Evolutionary conservation across 2,113 vertebrate genomes (phyloP).

Genomic region (Heterotis niloticus): DNA sequence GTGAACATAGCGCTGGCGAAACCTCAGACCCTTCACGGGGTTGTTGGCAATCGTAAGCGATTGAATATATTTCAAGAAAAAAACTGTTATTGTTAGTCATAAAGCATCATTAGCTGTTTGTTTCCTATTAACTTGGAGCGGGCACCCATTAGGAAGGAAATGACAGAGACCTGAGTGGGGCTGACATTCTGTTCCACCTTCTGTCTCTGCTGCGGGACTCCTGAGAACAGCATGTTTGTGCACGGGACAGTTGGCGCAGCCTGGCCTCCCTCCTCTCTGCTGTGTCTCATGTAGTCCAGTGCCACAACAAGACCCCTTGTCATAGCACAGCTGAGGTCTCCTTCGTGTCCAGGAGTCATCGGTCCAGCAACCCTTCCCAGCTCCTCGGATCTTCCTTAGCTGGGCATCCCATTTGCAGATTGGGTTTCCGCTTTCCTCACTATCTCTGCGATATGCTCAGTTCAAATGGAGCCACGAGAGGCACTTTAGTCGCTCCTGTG

Average conservation of each 20-base stretch:
- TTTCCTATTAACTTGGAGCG: constrained; percentile 2
- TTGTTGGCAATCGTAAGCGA: constrained; percentile 1
- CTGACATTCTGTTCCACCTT: constrained; percentile 12
- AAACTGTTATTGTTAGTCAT: constrained; percentile 10
- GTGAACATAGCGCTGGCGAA: neutral
- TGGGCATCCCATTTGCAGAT: no score
- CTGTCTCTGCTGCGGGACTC: constrained; percentile 17
- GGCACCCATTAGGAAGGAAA: constrained; percentile 9
- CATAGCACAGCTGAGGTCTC: neutral
- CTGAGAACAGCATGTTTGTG: constrained; percentile 12
- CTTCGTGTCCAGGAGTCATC: neutral
- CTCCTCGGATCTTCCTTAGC: no score
- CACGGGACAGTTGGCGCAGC: neutral
- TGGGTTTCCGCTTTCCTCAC: no score
- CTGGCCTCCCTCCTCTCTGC: neutral
- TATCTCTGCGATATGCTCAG: no score
- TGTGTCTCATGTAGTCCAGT: neutral
- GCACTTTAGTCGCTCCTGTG: no score
- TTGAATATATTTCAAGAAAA: constrained; percentile 16
- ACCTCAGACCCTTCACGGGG: neutral
- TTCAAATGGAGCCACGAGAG: no score
- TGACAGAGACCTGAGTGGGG: neutral
- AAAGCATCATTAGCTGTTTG: constrained; percentile 16
- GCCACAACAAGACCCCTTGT: neutral
- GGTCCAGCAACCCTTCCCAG: neutral